A percentile compares a stretch with the other conserved stretches of the same genome.
Evolutionary conservation across 1,140 invertebrate genomes (phyloP).

Genomic region (Leptinotarsa undecemlineata): DNA sequence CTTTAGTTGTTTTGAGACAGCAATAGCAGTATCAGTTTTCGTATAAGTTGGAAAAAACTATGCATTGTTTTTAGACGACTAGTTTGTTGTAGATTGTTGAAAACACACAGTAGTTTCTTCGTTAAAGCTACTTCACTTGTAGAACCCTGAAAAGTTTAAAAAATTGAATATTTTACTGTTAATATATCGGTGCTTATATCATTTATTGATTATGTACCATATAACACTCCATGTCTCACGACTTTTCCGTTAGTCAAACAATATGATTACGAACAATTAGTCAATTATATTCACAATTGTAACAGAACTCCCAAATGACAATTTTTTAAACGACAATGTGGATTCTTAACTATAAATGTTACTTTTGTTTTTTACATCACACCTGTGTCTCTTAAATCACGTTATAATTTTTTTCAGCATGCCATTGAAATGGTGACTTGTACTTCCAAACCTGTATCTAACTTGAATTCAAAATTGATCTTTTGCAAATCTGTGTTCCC

Average conservation of each 20-base stretch:
- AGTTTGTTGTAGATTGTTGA: conserved; percentile 35
- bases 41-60: conserved; percentile 20
- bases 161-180: background rate
- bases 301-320: background rate
- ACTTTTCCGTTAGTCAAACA: too few relatives aligned
- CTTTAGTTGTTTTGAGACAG: conserved; percentile 25
- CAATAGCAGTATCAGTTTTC: conserved; percentile 43
- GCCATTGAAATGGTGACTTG: conserved; percentile 48
- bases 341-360: background rate
- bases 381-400: conserved; percentile 14
- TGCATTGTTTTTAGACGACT: conserved; percentile 16
- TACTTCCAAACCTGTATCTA: conserved; percentile 51
- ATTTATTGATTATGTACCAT: too few relatives aligned
- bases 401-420: conserved; percentile 36
- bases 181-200: too few relatives aligned
- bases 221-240: too few relatives aligned
- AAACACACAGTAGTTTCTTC: conserved; percentile 31
- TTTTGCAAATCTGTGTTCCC: conserved; percentile 42
- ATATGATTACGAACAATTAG: too few relatives aligned
- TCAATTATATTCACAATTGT: background rate
- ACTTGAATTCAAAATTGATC: background rate
- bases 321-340: conserved; percentile 20
- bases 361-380: conserved; percentile 23
- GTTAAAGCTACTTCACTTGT: conserved; percentile 25
- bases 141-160: conserved; percentile 2